Conservation (phyloP, 2,888 invertebrate species). For the Tricholauxania praeusta region DNA sequence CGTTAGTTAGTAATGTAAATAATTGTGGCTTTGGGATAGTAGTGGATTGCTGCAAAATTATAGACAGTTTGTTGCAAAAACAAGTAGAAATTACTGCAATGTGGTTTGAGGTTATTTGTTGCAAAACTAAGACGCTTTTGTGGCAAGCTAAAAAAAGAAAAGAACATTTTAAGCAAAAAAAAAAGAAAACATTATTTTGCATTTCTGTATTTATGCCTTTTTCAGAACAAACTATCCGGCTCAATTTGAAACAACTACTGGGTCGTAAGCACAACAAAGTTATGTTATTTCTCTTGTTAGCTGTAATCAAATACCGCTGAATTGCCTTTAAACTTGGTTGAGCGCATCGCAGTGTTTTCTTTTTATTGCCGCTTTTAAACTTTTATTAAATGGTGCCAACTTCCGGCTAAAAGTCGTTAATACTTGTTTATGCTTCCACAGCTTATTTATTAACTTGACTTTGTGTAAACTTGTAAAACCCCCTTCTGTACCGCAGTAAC, state of each 20-base stretch:
- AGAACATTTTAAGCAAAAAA: neutral
- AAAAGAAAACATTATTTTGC: neutral
- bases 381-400: constrained; percentile 16
- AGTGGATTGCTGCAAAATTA: constrained; percentile 3
- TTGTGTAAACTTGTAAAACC: neutral
- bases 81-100: neutral
- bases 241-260: too few species aligned
- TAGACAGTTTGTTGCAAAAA: neutral
- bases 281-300: too few species aligned
- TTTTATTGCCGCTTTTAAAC: constrained; percentile 20
- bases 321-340: too few species aligned
- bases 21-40: neutral
- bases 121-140: too few species aligned
- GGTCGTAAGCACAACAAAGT: too few species aligned
- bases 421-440: constrained; percentile 12
- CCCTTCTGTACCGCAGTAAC: neutral
- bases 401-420: constrained; percentile 10
- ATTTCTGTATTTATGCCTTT: neutral
- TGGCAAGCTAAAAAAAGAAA: neutral
- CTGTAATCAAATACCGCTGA: too few species aligned
- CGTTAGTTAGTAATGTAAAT: neutral
- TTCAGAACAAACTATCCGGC: too few species aligned
- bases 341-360: too few species aligned
- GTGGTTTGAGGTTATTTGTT: neutral
- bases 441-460: constrained; percentile 16